Conservation (phyloP, 92 coral and sea anemone species). For the Pocillopora grandis region DNA sequence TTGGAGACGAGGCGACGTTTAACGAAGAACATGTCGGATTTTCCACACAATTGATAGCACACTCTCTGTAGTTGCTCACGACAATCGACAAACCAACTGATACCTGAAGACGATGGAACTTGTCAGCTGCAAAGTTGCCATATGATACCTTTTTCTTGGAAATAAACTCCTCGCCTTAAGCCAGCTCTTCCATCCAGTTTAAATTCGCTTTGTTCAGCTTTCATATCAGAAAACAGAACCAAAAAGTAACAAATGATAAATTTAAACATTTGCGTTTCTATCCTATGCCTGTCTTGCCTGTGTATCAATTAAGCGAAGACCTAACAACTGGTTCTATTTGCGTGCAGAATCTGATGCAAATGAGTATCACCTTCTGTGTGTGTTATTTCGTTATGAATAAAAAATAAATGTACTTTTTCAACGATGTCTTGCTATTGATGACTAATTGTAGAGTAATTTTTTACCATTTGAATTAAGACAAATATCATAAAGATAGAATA, state of each 20-base stretch:
- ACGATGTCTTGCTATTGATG: too few relatives aligned
- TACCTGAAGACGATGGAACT: conserved; percentile 15
- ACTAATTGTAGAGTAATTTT: too few relatives aligned
- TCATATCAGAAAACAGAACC: background rate
- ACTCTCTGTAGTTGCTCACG: background rate
- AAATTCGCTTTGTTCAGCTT: background rate
- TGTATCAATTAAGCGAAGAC: too few relatives aligned
- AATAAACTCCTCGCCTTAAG: background rate
- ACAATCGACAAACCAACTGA: conserved; percentile 2
- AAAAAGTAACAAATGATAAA: background rate
- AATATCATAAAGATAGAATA: too few relatives aligned
- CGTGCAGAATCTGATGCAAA: too few relatives aligned
- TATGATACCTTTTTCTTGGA: background rate
- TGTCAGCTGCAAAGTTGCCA: conserved; percentile 8
- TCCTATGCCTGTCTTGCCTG: too few relatives aligned
- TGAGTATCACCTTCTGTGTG: too few relatives aligned
- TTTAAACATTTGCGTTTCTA: background rate
- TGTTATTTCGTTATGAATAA: too few relatives aligned
- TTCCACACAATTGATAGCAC: background rate
- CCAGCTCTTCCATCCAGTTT: background rate
- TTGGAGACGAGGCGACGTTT: background rate
- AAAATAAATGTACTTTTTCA: too few relatives aligned
- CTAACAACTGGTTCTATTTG: too few relatives aligned
- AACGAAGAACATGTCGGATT: background rate
- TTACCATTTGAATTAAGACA: too few relatives aligned